phyloP scores from a whole-genome alignment of 2,797 vertebrate genomes.

The Notolepis coatsorum region DNA sequence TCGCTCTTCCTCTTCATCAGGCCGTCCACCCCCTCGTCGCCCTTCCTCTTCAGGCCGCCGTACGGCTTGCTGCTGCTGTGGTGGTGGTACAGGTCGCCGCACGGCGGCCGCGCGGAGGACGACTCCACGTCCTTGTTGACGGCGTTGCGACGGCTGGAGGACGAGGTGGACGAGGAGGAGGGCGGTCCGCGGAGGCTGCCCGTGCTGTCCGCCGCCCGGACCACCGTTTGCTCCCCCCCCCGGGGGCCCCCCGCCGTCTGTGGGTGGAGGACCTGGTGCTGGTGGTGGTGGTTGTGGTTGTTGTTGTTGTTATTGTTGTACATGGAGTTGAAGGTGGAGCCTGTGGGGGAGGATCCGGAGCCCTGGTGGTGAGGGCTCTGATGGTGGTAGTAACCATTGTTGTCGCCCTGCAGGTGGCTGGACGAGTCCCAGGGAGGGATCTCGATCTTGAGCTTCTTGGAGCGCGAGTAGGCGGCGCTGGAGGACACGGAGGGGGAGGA shows the following conservation, averaged over 20 bases:
- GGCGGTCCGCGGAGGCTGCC: conserved; percentile 85
- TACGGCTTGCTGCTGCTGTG: too few species aligned
- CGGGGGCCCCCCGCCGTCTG: conserved; percentile 79
- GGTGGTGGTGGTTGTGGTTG: too few species aligned
- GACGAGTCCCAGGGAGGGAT: conserved; percentile 92
- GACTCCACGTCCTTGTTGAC: conserved; percentile 86
- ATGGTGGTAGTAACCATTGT: conserved; percentile 85
- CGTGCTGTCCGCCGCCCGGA: conserved; percentile 94
- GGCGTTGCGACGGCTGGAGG: conserved; percentile 84
- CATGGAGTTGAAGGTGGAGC: conserved; percentile 86
- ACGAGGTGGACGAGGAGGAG: conserved; percentile 77
- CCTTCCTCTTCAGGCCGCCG: conserved; percentile 93
- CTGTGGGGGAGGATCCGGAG: conserved; percentile 86
- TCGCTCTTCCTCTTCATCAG: conserved; percentile 94
- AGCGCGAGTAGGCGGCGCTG: conserved; percentile 95
- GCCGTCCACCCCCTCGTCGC: too few species aligned
- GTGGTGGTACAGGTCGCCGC: conserved; percentile 90
- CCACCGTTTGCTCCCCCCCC: conserved; percentile 86
- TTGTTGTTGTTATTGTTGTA: too few species aligned
- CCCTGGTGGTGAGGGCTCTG: conserved; percentile 81
- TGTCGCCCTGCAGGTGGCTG: conserved; percentile 88
- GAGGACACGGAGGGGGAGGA: conserved; percentile 97
- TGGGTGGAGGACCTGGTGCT: conserved; percentile 73
- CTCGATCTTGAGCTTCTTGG: conserved; percentile 98
- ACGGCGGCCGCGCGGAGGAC: conserved; percentile 77